Conservation (phyloP, 1,140 invertebrate species). For the Plodia interpunctella region DNA sequence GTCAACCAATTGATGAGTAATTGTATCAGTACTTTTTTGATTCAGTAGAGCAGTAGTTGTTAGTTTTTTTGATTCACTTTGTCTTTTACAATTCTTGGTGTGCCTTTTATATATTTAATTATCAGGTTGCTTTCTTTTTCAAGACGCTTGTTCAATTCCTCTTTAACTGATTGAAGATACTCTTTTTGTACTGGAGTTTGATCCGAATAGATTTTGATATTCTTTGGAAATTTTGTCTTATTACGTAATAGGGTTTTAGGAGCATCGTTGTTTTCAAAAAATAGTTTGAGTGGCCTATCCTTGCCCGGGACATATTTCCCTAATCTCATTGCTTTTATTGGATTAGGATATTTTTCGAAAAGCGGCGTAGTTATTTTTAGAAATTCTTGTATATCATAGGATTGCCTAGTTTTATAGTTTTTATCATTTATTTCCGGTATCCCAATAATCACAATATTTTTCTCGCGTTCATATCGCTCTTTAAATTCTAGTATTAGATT, state of each 20-base stretch:
- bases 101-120: conserved; percentile 27
- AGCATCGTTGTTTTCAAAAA: not conserved
- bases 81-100: conserved; percentile 20
- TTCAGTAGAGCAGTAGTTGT: conserved; percentile 6
- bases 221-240: not conserved
- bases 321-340: not conserved
- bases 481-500: not conserved
- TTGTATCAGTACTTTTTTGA: not conserved
- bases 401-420: not conserved
- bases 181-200: conserved; percentile 14
- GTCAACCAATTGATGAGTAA: not conserved
- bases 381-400: not conserved
- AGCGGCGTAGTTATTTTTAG: not conserved
- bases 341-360: not conserved
- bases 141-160: conserved; percentile 19
- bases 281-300: not conserved
- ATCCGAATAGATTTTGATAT: conserved; percentile 14
- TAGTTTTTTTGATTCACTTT: not conserved
- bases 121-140: conserved; percentile 20
- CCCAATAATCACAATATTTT: not conserved
- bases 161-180: conserved; percentile 18
- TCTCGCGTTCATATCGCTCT: not conserved
- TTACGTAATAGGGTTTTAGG: not conserved
- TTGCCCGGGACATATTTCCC: not conserved
- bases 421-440: not conserved